These are phyloP conservation scores for Zaprionus obscuricornis DNA, from an alignment of 2,888 invertebrate genomes.

Conservation along the genomic window DNA sequence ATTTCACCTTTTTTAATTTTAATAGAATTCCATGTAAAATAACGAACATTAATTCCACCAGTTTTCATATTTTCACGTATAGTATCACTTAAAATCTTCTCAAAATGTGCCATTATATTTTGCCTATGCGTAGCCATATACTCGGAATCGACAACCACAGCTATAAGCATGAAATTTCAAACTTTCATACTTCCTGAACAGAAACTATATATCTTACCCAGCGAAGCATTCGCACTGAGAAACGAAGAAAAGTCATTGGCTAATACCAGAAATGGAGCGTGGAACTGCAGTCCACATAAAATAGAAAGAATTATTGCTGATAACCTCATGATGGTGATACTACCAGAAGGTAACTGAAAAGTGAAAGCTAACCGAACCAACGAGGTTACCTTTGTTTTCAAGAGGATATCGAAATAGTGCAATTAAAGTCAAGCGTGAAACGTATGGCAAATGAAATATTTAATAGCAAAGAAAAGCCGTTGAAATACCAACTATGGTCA, in stretches of 20 bases:
- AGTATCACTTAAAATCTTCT: constrained; percentile 86
- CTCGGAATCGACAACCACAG: constrained; percentile 88
- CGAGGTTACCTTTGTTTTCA: constrained; percentile 32
- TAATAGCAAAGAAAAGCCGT: constrained; percentile 24
- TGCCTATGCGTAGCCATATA: constrained; percentile 87
- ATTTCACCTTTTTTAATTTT: constrained; percentile 88
- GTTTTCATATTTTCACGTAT: constrained; percentile 87
- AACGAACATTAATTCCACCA: constrained; percentile 88
- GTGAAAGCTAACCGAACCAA: constrained; percentile 19
- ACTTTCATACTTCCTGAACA: no score
- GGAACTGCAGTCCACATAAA: constrained; percentile 84
- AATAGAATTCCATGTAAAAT: constrained; percentile 88
- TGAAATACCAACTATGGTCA: constrained; percentile 11
- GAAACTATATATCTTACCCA: constrained; percentile 86
- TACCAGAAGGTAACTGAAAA: constrained; percentile 54
- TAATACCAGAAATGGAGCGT: constrained; percentile 10
- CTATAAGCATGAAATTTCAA: constrained; percentile 81
- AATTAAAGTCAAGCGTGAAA: constrained; percentile 55
- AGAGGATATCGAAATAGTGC: constrained; percentile 29
- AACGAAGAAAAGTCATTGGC: constrained; percentile 88
- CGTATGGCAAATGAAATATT: constrained; percentile 65
- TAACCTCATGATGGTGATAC: constrained; percentile 57
- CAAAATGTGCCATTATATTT: constrained; percentile 85
- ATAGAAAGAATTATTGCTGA: constrained; percentile 73
- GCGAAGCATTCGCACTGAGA: constrained; percentile 89